Evolutionary conservation across 2,888 invertebrate species (phyloP), one percentile per base, ranked within the genome.

Genomic region (Trachelus iudaicus): DNA sequence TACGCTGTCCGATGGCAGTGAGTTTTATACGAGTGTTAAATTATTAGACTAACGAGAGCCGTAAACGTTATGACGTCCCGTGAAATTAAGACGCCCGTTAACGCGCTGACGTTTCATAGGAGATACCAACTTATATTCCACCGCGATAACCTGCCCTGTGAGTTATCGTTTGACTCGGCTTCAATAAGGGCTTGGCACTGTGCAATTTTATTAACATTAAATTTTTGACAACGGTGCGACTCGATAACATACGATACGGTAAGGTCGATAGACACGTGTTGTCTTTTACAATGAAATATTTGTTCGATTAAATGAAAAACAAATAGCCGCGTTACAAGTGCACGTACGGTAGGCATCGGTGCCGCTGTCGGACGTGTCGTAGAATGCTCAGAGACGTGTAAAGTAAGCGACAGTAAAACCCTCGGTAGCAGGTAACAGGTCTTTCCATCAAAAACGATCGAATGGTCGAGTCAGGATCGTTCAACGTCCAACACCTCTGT

Each of bases 1-100:
- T 85, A 84, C 71, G 12, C 31, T 71, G 71, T 71, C 71, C 11
- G 71, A 71, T 71, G 71, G 56, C 71, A 71, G 71, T 34, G 6
- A 34, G 71, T 71, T 71, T 71, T 71, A 71, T 71, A 9, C 15
- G 33, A 13, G 34, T 34, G 75, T 75, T 69, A 40, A 69, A 75
- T 80, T 76, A 73, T 71, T 77, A 34, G 11, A 77, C 77, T 76
- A 80, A 79, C 80, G 77, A 80, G 77, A 77, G 74, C 73, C 31
- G 69, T 78, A 79, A 79, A 80, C 76, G 73, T 79, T 76, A 69
- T 76, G 75, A 77, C 77, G 76, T 79, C 79, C 15, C 75, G 56
- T 69, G 77, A 75, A 80, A 81, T 81, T 81, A 78, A 81, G 81
- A 80, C 79, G 79, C 71, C 71, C 31, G 71, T 71, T 71, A 71